Base-by-base conservation (phyloP, 2,888 invertebrate species). In the Gari tellinella region DNA sequence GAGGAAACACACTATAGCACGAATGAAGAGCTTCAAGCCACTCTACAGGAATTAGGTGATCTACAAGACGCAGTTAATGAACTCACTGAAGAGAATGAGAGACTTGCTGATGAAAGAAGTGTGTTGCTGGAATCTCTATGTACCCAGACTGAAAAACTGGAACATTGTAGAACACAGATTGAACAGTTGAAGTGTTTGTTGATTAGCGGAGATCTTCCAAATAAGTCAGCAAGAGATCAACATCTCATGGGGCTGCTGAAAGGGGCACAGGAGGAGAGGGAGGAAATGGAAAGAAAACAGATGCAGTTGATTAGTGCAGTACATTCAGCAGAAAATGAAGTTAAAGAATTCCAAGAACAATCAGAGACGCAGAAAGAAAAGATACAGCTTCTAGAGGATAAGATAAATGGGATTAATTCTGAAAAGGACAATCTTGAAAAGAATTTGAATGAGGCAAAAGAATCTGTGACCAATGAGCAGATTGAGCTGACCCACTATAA, bases 21-120 rank as follows among this genome's bases (percentile, higher is more conserved):
- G 2, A 91, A 88, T 72, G 91, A 92, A 76, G 92, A 92, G 75
- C 83, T 92, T 8, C 97, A 98, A 93, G 98, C 98, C 0, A 98
- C 98, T 0, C 93, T 98, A 52, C 97, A 97, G 85, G 98, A 98
- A 92, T 93, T 97, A 75, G 95, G 97, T 12, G 97, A 98, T 92
- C 93, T 98, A 43, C 97, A 98, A 92, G 94, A 95, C 7, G 96
- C 97, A 92, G 93, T 97, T 76, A 95, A 95, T 21, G 97, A 97
- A 89, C 94, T 97, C 2, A 97, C 97, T 90, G 94, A 95, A 4
- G 97, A 97, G 90, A 97, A 97, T 92, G 96, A 97, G 75, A 94
- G 96, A 65, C 93, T 98, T 38, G 94, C 95, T 7, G 97, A 97
- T 83, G 98, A 98, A 93, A 97, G 97, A 90, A 95, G 95, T 83